A percentile compares a stretch with the other conserved stretches of the same genome.
phyloP scores from a whole-genome alignment of 2,888 invertebrate genomes.

The Synanthedon tipuliformis region DNA sequence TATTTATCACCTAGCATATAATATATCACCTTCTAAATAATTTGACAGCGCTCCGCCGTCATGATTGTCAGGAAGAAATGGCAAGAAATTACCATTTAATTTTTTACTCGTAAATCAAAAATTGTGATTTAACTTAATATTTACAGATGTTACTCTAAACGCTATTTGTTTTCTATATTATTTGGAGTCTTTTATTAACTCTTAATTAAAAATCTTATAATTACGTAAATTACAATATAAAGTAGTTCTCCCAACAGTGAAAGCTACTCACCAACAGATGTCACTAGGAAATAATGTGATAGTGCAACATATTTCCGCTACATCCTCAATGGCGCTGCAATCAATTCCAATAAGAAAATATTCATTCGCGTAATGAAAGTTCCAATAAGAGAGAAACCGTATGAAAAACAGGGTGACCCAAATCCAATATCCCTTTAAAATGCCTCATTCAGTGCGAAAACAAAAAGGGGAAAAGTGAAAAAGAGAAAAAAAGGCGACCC shows the following conservation, averaged over 20 bases:
- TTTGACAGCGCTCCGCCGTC: no score
- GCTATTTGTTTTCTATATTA: no score
- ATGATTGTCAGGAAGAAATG: no score
- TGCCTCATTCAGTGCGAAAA: conserved; percentile 8
- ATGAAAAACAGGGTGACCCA: conserved; percentile 28
- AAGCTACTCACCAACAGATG: conserved; percentile 22
- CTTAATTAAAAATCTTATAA: neutral
- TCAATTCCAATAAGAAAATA: conserved; percentile 19
- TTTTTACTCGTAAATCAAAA: no score
- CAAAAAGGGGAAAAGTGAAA: conserved; percentile 3
- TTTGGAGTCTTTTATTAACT: no score
- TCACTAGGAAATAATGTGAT: conserved; percentile 11
- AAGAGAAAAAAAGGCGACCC: conserved; percentile 24
- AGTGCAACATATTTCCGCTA: conserved; percentile 19
- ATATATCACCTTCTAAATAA: no score
- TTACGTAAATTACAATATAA: neutral
- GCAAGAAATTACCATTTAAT: no score
- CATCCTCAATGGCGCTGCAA: conserved; percentile 7
- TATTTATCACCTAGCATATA: no score
- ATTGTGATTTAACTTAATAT: no score
- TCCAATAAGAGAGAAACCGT: neutral
- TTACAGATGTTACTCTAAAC: no score
- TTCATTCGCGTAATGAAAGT: neutral
- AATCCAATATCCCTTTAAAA: conserved; percentile 30
- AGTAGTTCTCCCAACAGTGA: no score